These are phyloP conservation scores for Capitella teleta DNA, from an alignment of 1,140 invertebrate genomes.

Conservation along the genomic window DNA sequence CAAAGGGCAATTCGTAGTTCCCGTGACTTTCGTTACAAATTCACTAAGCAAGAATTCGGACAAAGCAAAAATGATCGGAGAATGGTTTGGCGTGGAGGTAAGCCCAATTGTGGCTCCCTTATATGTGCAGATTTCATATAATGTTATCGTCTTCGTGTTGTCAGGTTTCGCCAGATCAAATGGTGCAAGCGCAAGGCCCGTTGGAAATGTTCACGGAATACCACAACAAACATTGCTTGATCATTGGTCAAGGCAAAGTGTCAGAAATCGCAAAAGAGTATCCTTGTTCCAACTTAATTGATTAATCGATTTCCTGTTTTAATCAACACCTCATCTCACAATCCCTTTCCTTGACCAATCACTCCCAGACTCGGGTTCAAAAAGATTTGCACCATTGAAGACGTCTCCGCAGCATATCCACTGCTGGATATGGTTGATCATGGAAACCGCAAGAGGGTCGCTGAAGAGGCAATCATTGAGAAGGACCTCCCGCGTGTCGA, in stretches of 20 bases:
- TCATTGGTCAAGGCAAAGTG: constrained; percentile 42
- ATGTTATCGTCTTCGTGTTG: background rate
- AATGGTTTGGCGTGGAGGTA: constrained; percentile 54
- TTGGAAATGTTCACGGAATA: constrained; percentile 28
- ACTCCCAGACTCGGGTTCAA: constrained; percentile 54
- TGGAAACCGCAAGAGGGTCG: constrained; percentile 40
- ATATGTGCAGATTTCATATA: background rate
- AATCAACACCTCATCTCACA: background rate
- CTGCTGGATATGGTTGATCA: constrained; percentile 60
- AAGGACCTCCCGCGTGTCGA: background rate
- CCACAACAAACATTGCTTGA: constrained; percentile 34
- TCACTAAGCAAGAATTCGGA: constrained; percentile 52
- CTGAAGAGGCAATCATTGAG: background rate
- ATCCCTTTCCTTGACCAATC: constrained; percentile 15
- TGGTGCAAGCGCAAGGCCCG: constrained; percentile 41
- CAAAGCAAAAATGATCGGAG: constrained; percentile 53
- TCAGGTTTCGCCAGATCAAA: constrained; percentile 30
- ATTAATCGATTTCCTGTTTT: background rate
- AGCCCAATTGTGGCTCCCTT: constrained; percentile 7
- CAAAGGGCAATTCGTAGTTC: constrained; percentile 52
- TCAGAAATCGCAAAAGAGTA: constrained; percentile 51
- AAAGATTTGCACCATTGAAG: constrained; percentile 53
- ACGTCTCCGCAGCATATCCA: constrained; percentile 53
- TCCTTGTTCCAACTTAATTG: constrained; percentile 14
- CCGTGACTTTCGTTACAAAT: constrained; percentile 60